A percentile compares a stretch with the other conserved stretches of the same genome.
Evolutionary conservation across 2,113 vertebrate genomes (phyloP).

Genomic region (Sclerurus mexicanus): DNA sequence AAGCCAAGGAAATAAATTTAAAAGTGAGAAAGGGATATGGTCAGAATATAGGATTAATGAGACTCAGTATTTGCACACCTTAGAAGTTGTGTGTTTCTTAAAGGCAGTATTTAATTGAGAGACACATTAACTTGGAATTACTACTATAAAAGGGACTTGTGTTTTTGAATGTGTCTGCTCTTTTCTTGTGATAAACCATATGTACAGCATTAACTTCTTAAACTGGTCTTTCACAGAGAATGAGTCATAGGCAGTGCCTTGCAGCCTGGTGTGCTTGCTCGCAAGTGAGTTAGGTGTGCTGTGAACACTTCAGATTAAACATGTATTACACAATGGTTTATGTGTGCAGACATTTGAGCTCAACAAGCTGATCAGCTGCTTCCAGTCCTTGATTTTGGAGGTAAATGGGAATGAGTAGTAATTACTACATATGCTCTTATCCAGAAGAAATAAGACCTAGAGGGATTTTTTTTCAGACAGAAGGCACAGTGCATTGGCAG

Average conservation of each 20-base stretch:
- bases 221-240: background rate
- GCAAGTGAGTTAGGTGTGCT: background rate
- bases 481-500: background rate
- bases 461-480: background rate
- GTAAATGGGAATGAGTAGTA: background rate
- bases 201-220: background rate
- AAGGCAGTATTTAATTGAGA: background rate
- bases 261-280: background rate
- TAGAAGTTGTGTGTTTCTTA: background rate
- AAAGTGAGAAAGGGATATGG: background rate
- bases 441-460: background rate
- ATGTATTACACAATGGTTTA: background rate
- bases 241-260: background rate
- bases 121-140: background rate
- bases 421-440: background rate
- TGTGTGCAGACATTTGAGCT: background rate
- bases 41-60: background rate
- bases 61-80: background rate
- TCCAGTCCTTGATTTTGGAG: background rate
- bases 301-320: background rate
- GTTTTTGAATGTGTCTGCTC: background rate
- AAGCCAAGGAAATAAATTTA: background rate
- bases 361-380: background rate
- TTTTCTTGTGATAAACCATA: background rate
- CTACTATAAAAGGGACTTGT: background rate